Base-by-base conservation (phyloP, 2,113 vertebrate genomes). In the Montifringilla adamsi region DNA sequence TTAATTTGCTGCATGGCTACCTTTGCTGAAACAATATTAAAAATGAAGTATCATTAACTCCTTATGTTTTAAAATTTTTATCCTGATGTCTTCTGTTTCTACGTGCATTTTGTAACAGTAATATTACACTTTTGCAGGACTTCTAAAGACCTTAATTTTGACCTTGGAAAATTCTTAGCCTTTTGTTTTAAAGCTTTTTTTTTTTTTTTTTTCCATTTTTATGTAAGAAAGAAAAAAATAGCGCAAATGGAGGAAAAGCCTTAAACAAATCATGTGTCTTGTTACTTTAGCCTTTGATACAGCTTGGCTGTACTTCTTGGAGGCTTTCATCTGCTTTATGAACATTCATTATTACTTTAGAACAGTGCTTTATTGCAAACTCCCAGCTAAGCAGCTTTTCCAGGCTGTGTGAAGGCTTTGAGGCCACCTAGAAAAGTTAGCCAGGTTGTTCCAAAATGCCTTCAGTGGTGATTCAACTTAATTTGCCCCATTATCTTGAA, bases 301-400 rank as follows among this genome's bases (percentile, higher is more conserved):
- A 70, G 49, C 37, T 86, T 73, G 77, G 39, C 50, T 82, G 9
- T 67, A 53, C 47, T 47, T 16, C 55, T 72, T 28, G 2, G 18
- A 37, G 31, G 7, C 43, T 85, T 95, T 93, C 35, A 47, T 58
- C 52, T 91, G 39, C 56, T 89, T 93, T 93, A 53, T 52, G 52
- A 84, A 83, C 49, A 55, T 47, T 74, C 63, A 62, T 11, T 5
- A 88, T 77, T 83, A 53, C 55, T 93, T 86, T 55, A 68, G 46
- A 94, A 60, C 69, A n/a, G 30, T 92, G 35, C 50, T 88, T 62
- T 70, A 39, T 62, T 90, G 41, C 83, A 77, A 74, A 53, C 58
- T 64, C 33, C 15, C 43, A 69, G 47, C 23, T 93, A 95, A 92
- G 82, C 78, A 90, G 90, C 75, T 95, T 94, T 94, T 43, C 79